Evolutionary conservation across 2,113 vertebrate genomes (phyloP), one percentile per base, ranked within the genome.

Genomic region (Porphyrio hochstetteri): DNA sequence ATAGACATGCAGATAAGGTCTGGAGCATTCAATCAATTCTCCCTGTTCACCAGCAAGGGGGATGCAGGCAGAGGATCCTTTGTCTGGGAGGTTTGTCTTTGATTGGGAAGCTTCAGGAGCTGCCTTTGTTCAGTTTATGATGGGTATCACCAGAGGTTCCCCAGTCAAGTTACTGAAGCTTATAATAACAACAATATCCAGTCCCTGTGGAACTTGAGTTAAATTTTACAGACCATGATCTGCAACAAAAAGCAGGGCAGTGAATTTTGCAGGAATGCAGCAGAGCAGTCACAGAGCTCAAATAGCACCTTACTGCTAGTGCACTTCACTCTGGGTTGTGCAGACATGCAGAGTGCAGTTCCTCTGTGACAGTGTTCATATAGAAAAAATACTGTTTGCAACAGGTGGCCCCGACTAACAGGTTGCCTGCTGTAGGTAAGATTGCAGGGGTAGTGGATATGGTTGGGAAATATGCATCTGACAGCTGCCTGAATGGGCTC

Each of bases 151-250:
- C 35, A 76, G 31, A 68, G 6, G 13, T 31, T 82, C 70, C 25
- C 28, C 15, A 42, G 28, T 36, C 46, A 71, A 60, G 25, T 21
- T 46, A 68, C 29, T 28, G 65, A 68, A 50, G 21, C 24, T 83
- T 50, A 48, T 6, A 65, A 10, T 35, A 50, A 48, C 12, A 74
- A 21, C 29, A 56, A 31, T 17, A 16, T 10, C 25, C 36, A 19
- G 13, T 21, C 20, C 14, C 35, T 31, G 29, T 33, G 20, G 8
- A 74, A 72, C 0, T 0, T 17, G 14, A 65, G 19, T 8, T 21
- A 42, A 42, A 52, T 88, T 88, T 84, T 67, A 59, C 9, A 55
- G 57, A 31, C n/a, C 14, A 31, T 61, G 63, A 38, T 38, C 5
- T n/a, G 18, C 18, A 68, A 24, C 56, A 56, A 48, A 82, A 56